These are phyloP conservation scores for Camarhynchus parvulus DNA, from an alignment of 2,113 vertebrate species.

Conservation along the genomic window DNA sequence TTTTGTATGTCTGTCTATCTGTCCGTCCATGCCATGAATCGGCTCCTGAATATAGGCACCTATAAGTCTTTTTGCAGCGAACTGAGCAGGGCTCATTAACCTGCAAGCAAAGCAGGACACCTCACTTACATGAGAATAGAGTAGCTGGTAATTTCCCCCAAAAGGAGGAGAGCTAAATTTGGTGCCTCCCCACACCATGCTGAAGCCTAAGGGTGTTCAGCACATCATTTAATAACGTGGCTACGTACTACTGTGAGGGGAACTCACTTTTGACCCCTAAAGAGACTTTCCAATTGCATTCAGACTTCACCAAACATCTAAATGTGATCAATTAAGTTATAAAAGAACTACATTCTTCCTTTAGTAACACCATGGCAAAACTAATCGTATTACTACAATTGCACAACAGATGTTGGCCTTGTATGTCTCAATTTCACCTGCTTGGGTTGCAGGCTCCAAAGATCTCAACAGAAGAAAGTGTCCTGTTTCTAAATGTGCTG, in stretches of 20 bases:
- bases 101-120: background rate
- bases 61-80: background rate
- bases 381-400: constrained; percentile 21
- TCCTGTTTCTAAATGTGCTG: constrained; percentile 19
- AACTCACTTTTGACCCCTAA: background rate
- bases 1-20: background rate
- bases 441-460: background rate
- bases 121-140: background rate
- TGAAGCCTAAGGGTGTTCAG: background rate
- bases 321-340: constrained; percentile 26
- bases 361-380: constrained; percentile 38
- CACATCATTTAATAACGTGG: background rate
- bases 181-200: background rate
- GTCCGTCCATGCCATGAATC: background rate
- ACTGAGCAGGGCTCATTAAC: background rate
- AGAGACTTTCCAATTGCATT: constrained; percentile 20
- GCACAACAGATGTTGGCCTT: constrained; percentile 11
- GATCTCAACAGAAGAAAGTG: background rate
- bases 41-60: background rate
- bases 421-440: constrained; percentile 58
- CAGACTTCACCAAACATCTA: constrained; percentile 9
- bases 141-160: background rate
- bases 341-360: constrained; percentile 23
- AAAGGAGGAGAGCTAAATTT: background rate
- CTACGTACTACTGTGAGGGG: background rate